Conservation (phyloP, 2,888 invertebrate genomes). For the Cremastobaeus sp. region DNA sequence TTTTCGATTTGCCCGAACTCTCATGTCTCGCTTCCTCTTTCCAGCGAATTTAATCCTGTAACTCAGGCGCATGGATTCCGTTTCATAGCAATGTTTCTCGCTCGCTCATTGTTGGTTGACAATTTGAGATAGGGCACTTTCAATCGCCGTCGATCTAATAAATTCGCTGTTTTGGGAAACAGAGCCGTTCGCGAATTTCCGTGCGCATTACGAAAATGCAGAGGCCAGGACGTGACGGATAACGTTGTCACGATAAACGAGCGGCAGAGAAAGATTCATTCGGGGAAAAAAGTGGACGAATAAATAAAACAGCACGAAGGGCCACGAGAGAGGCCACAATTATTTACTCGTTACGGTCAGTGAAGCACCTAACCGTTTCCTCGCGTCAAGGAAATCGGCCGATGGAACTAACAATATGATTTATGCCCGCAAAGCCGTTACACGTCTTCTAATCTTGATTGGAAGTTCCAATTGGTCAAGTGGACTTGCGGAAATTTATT, state of each 20-base stretch:
- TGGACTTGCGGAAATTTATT: constrained; percentile 11
- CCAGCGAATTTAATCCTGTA: constrained; percentile 68
- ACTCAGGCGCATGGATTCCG: constrained; percentile 65
- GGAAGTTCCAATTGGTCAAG: background rate
- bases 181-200: constrained; percentile 34
- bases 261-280: constrained; percentile 42
- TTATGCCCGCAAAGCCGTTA: constrained; percentile 17
- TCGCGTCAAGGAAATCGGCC: constrained; percentile 35
- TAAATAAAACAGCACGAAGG: constrained; percentile 26
- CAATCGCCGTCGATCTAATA: constrained; percentile 41
- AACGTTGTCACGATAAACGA: constrained; percentile 56
- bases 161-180: constrained; percentile 32
- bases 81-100: constrained; percentile 60
- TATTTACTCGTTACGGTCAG: constrained; percentile 54
- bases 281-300: constrained; percentile 8
- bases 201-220: constrained; percentile 62
- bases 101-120: constrained; percentile 65
- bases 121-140: constrained; percentile 66
- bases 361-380: constrained; percentile 49
- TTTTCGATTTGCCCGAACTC: constrained; percentile 14
- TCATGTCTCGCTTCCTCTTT: constrained; percentile 20
- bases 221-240: constrained; percentile 63
- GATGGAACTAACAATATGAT: constrained; percentile 27
- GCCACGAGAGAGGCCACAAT: constrained; percentile 22
- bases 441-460: constrained; percentile 17